Evolutionary conservation across 2,797 vertebrate species (phyloP).

Genomic region (Huso huso): DNA sequence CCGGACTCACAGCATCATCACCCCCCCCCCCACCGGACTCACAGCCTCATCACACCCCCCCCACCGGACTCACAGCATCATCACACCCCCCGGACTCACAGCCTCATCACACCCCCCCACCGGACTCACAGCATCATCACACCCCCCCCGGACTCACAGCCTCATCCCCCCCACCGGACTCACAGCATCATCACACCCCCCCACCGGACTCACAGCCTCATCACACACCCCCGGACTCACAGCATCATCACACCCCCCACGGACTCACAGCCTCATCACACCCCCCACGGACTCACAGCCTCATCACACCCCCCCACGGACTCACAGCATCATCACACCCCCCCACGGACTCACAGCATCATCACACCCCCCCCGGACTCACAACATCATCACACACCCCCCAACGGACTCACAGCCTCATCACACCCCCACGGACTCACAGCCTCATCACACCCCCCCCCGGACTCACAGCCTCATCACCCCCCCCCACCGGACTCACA

Average conservation of each 20-base stretch:
- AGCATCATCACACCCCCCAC: too few relatives aligned
- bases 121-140: not conserved
- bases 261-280: too few relatives aligned
- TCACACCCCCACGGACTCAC: not conserved
- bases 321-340: not conserved
- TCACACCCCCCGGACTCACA: too few relatives aligned
- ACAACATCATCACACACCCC: not conserved
- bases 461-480: not conserved
- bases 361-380: too few relatives aligned
- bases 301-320: not conserved
- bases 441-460: not conserved
- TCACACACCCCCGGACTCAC: too few relatives aligned
- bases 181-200: not conserved
- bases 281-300: too few relatives aligned
- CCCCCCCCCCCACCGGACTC: not conserved
- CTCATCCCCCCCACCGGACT: too few relatives aligned
- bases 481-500: too few relatives aligned
- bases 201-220: too few relatives aligned
- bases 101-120: not conserved
- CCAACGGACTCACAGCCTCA: too few relatives aligned
- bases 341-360: too few relatives aligned
- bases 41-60: not conserved
- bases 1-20: not conserved
- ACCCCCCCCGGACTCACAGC: too few relatives aligned
- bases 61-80: not conserved